These are phyloP conservation scores for Lymantria monacha DNA, from an alignment of 2,888 invertebrate species.

Conservation along the genomic window DNA sequence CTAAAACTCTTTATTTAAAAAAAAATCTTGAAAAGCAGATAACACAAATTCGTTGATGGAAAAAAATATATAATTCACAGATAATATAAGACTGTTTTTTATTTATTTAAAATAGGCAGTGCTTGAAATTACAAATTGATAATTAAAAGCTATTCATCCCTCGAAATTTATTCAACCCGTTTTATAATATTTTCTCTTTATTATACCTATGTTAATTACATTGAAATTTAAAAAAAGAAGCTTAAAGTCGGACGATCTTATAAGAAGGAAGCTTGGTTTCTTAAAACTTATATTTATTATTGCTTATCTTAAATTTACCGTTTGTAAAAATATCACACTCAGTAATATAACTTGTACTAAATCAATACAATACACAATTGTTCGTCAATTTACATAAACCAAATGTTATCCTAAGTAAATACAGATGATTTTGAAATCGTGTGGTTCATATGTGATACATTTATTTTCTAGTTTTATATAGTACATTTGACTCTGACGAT, in stretches of 20 bases:
- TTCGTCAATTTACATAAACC: slow-evolving; percentile 16
- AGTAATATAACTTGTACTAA: slow-evolving; percentile 28
- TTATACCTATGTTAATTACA: background rate
- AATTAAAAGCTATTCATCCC: too few species aligned
- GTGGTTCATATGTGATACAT: too few species aligned
- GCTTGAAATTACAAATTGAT: too few species aligned
- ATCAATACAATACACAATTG: slow-evolving; percentile 28
- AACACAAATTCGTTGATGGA: too few species aligned
- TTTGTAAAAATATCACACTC: slow-evolving; percentile 11
- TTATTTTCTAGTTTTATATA: too few species aligned
- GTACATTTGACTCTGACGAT: too few species aligned
- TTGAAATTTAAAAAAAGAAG: slow-evolving; percentile 4
- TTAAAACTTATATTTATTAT: slow-evolving; percentile 14
- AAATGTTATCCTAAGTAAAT: background rate
- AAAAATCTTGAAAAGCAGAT: too few species aligned
- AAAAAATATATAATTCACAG: too few species aligned
- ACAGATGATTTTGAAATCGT: background rate
- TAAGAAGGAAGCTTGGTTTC: slow-evolving; percentile 30
- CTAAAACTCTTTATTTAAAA: too few species aligned
- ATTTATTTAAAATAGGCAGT: too few species aligned
- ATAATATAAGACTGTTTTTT: too few species aligned
- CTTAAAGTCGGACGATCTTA: slow-evolving; percentile 22
- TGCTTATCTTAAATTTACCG: slow-evolving; percentile 26
- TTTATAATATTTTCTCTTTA: background rate
- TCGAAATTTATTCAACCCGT: background rate